These are phyloP conservation scores for Hartigia nigra DNA, from an alignment of 2,888 invertebrate species.

Conservation along the genomic window DNA sequence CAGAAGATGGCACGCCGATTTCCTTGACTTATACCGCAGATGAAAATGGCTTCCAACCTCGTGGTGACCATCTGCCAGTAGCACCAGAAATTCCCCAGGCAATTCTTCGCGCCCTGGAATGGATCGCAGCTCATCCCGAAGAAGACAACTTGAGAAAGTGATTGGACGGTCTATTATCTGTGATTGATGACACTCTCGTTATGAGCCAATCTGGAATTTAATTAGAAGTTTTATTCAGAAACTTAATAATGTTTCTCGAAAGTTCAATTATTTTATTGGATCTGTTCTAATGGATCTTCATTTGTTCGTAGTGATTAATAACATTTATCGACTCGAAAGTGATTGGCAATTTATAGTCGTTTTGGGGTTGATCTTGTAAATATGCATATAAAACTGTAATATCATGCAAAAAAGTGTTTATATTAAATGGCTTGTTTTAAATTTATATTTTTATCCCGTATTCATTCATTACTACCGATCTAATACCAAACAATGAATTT, in stretches of 20 bases:
- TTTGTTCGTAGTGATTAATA: not conserved
- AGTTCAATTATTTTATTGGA: not conserved
- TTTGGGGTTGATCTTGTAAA: constrained; percentile 5
- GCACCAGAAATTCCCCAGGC: constrained; percentile 54
- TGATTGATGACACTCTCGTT: not conserved
- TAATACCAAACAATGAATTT: not conserved
- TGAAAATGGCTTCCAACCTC: constrained; percentile 56
- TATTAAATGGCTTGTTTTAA: constrained; percentile 20
- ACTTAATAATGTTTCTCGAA: not conserved
- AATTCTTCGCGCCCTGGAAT: constrained; percentile 55
- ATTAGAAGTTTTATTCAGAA: not conserved
- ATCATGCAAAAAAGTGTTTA: constrained; percentile 12
- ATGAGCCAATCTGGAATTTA: not conserved
- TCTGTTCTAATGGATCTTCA: not conserved
- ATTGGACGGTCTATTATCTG: not conserved
- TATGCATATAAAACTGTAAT: constrained; percentile 1
- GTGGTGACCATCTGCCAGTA: constrained; percentile 54
- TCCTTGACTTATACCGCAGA: constrained; percentile 54
- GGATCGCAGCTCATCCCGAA: constrained; percentile 42
- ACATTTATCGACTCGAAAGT: not conserved
- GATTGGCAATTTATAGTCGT: not conserved
- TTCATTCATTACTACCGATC: not conserved
- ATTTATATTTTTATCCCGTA: not conserved
- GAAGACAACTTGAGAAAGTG: constrained; percentile 34
- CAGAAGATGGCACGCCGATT: constrained; percentile 53